A percentile compares a stretch with the other conserved stretches of the same genome.
phyloP scores from a whole-genome alignment of 2,888 invertebrate species.

The Thymelicus lineola region DNA sequence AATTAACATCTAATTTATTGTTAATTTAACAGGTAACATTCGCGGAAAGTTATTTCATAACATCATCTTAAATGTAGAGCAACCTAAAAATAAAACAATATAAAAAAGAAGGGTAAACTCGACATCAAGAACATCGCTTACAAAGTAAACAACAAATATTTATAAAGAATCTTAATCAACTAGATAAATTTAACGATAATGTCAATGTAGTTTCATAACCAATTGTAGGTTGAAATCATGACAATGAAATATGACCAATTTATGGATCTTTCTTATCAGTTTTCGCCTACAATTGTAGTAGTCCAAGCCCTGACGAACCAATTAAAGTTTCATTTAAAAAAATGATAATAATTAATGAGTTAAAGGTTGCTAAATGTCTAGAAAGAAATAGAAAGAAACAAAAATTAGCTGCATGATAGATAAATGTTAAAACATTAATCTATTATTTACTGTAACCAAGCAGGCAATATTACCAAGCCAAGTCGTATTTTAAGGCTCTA shows the following conservation, averaged over 20 bases:
- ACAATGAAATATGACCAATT: constrained; percentile 11
- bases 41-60: constrained; percentile 11
- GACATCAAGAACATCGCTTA: constrained; percentile 14
- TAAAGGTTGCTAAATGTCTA: too few species aligned
- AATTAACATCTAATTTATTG: neutral
- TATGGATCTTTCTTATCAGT: constrained; percentile 5
- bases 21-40: constrained; percentile 7
- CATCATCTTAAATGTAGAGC: neutral
- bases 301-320: neutral
- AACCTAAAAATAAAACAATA: constrained; percentile 10
- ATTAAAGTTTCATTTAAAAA: neutral
- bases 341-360: neutral
- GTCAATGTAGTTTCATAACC: constrained; percentile 6
- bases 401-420: too few species aligned
- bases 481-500: too few species aligned
- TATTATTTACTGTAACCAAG: too few species aligned
- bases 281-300: constrained; percentile 8
- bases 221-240: constrained; percentile 8
- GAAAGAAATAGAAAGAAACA: too few species aligned
- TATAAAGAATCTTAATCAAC: constrained; percentile 5
- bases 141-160: constrained; percentile 9
- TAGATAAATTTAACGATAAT: constrained; percentile 2
- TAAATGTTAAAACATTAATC: too few species aligned
- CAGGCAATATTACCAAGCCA: too few species aligned
- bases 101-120: constrained; percentile 15